Conservation (phyloP, 2,113 vertebrate species). For the Hystrix cristata region DNA sequence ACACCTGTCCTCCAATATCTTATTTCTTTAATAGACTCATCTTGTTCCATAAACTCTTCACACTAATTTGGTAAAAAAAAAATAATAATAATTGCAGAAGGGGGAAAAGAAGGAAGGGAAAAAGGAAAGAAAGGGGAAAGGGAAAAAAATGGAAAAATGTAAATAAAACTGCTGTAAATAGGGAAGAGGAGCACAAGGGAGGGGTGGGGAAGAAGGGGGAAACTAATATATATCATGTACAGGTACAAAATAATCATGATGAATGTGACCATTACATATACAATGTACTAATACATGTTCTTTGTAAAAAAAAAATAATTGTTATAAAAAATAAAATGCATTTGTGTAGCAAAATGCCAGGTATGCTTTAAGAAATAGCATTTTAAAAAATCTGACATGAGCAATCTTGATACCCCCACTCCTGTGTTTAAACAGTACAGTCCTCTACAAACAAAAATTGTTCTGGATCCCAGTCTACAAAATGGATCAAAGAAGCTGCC, state of each 20-base stretch:
- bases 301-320: background rate
- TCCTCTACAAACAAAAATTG: background rate
- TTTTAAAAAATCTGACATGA: background rate
- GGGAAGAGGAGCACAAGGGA: no score
- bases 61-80: background rate
- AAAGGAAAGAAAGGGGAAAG: no score
- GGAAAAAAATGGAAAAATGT: no score
- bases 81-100: no score
- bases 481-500: background rate
- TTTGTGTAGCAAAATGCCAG: background rate
- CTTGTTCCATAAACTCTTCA: background rate
- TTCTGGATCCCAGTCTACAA: background rate
- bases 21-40: constrained; percentile 11
- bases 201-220: no score
- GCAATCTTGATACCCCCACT: background rate
- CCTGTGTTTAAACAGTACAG: background rate
- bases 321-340: constrained; percentile 51
- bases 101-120: no score
- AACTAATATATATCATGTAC: no score
- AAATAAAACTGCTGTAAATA: no score
- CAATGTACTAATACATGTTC: no score
- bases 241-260: no score
- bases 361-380: background rate
- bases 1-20: background rate
- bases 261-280: no score